Evolutionary conservation across 2,113 vertebrate genomes (phyloP), one percentile per base, ranked within the genome.

Genomic region (Hippocampus mohnikei): DNA sequence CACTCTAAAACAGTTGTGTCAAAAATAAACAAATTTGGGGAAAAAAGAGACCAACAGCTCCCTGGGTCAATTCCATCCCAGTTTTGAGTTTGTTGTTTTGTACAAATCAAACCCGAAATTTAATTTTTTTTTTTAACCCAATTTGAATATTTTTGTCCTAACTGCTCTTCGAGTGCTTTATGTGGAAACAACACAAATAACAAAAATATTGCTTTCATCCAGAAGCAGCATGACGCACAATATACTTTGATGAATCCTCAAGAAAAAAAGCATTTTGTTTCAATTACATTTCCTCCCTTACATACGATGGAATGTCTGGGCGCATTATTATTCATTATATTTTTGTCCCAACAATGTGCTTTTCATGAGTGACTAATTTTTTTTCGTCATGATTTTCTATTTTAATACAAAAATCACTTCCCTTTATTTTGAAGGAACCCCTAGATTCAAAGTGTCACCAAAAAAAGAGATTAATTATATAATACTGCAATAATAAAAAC

Each of bases 161-260:
- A 44, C 10, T 44, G 42, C 13, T 44, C 13, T 44, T 13, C 2
- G 46, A 50, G 46, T 20, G 46, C 46, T 73, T 82, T 53, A 70
- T 72, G 70, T 69, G 68, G 73, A 76, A 64, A 68, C 20, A 72
- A 65, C 48, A 74, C 58, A 73, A 60, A 61, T 70, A 71, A 85
- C 4, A 82, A 72, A 29, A 85, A 85, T 89, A 91, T 90, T 88
- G 90, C 90, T 91, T 91, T 88, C 81, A 81, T 79, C 88, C 87
- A 87, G 78, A 84, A 83, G 84, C 83, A 79, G 61, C 74, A 83
- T 84, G 72, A 73, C 77, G 82, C 71, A 81, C 70, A 75, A 82
- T 74, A 84, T 76, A 87, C 78, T 86, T 80, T 79, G 77, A 88
- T 85, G 78, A 81, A 82, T 84, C 79, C 40, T 86, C 53, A 85